Conservation (phyloP, 2,888 invertebrate genomes). For the Ormyrus pomaceus region DNA sequence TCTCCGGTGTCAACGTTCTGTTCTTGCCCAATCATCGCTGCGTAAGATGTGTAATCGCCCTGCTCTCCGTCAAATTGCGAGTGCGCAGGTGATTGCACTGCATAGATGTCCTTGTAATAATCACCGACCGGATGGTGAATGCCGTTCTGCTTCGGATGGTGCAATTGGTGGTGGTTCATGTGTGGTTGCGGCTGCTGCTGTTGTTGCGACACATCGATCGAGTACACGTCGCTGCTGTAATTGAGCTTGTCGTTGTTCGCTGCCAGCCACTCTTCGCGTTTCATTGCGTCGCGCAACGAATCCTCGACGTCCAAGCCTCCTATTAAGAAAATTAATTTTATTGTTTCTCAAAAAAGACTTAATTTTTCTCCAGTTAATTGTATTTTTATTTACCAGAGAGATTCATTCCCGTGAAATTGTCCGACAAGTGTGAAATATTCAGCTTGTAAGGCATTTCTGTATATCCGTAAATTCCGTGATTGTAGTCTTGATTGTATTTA, state of each 20-base stretch:
- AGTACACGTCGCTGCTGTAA: constrained; percentile 69
- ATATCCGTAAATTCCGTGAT: constrained; percentile 70
- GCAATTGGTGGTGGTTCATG: constrained; percentile 13
- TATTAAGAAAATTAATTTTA: neutral
- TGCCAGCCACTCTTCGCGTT: constrained; percentile 68
- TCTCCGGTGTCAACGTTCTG: constrained; percentile 74
- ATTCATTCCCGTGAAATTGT: constrained; percentile 69
- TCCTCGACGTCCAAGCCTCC: constrained; percentile 66
- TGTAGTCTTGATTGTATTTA: constrained; percentile 73
- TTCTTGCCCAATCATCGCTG: constrained; percentile 71
- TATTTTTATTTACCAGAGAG: constrained; percentile 55
- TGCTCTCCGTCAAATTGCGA: constrained; percentile 72
- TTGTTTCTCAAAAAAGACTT: neutral
- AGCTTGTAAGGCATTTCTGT: constrained; percentile 70
- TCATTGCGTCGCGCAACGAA: constrained; percentile 64
- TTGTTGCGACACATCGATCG: constrained; percentile 69
- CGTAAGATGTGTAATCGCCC: constrained; percentile 70
- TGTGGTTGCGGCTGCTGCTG: constrained; percentile 66
- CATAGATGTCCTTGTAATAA: constrained; percentile 72
- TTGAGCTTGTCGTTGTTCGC: constrained; percentile 68
- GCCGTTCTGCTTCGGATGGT: constrained; percentile 68
- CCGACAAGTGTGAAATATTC: constrained; percentile 68
- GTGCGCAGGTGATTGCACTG: constrained; percentile 69
- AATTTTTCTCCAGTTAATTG: neutral
- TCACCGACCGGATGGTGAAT: constrained; percentile 59